These are phyloP conservation scores for Megalurothrips usitatus DNA, from an alignment of 2,888 invertebrate genomes.

Conservation along the genomic window DNA sequence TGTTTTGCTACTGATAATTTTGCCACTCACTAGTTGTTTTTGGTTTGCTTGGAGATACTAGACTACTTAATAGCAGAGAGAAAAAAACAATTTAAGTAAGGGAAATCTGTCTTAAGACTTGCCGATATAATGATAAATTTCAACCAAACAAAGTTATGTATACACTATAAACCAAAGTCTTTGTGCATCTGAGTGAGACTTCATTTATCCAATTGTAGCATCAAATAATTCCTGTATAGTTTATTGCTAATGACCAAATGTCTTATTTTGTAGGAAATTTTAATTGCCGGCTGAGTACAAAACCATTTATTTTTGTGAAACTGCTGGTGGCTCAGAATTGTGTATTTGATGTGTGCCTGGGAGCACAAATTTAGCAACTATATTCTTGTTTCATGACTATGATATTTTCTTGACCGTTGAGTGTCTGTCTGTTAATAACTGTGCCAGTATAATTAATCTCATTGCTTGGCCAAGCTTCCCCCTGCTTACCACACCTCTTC, in stretches of 20 bases:
- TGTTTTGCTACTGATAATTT: not conserved
- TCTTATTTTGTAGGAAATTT: not conserved
- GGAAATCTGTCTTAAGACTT: not conserved
- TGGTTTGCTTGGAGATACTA: not conserved
- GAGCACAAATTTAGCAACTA: too few relatives aligned
- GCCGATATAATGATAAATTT: not conserved
- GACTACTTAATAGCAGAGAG: not conserved
- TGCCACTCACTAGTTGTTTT: not conserved
- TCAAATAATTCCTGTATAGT: not conserved
- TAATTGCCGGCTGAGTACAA: not conserved
- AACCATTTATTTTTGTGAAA: not conserved
- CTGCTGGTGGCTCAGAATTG: too few relatives aligned
- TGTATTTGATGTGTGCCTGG: too few relatives aligned
- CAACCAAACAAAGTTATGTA: not conserved
- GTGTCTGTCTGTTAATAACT: too few relatives aligned
- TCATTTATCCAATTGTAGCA: not conserved
- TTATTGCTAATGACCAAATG: slow-evolving; percentile 3
- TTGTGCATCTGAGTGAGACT: not conserved
- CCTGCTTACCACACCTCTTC: too few relatives aligned
- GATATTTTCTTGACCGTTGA: too few relatives aligned
- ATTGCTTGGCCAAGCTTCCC: too few relatives aligned
- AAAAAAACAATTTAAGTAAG: not conserved
- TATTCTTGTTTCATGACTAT: too few relatives aligned
- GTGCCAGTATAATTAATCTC: too few relatives aligned
- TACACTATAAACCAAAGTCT: not conserved